Evolutionary conservation across 2,888 invertebrate species (phyloP), one percentile per base, ranked within the genome.

Genomic region (Coenonympha glycerion): DNA sequence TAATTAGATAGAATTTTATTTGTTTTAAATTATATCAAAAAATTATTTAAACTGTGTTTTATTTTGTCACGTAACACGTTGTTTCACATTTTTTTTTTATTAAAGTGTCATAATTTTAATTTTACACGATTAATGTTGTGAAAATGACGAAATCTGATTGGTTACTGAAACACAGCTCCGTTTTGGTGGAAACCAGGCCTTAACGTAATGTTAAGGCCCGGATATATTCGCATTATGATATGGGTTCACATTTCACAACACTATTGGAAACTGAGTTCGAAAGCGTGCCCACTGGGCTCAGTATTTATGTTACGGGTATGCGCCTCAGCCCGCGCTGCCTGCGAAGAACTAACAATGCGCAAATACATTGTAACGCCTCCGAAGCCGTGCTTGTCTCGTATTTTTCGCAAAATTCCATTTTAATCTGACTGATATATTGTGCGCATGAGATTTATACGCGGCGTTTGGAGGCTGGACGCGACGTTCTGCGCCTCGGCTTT

Each of bases 271-370:
- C 74, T 77, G 76, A 76, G 73, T 82, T 79, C 79, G 73, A 76
- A 72, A 81, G 78, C 78, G 69, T 70, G 70, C 73, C 73, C 76
- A 77, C 78, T 71, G 78, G 67, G 77, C 61, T 65, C 75, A 69
- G 72, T 80, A 80, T 86, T 84, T 84, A 85, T 84, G 77, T 76
- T 71, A 73, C 75, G 68, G 69, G 66, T n/a, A n/a, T n/a, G n/a
- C n/a, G n/a, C n/a, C n/a, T n/a, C n/a, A n/a, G n/a, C n/a, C 65
- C 61, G 63, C 59, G 64, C 65, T 66, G 67, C 63, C 62, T 68
- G 68, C 67, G 73, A 75, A 77, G 75, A 68, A 73, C 71, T 73
- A 77, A 83, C 82, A 83, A 83, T 82, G 72, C 74, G 64, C 73
- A 70, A 76, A 83, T 81, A 76, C 76, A 77, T 78, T 79, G 69